phyloP scores from a whole-genome alignment of 2,888 invertebrate genomes.

The Cheilosia scutellata region DNA sequence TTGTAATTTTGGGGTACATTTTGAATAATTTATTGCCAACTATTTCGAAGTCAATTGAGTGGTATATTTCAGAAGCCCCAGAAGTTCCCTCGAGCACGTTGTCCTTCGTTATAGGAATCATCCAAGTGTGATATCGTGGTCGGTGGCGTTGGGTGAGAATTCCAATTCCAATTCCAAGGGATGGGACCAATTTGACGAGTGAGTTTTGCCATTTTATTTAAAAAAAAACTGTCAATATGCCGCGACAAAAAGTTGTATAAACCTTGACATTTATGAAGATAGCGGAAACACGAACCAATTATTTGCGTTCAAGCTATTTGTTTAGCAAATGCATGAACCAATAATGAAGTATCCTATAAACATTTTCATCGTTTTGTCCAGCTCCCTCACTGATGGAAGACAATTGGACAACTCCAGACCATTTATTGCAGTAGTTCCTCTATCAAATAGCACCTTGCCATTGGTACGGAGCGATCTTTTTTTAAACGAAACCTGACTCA shows the following conservation, averaged over 20 bases:
- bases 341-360: not conserved
- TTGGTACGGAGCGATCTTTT: conserved; percentile 3
- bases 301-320: no score
- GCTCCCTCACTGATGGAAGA: conserved; percentile 10
- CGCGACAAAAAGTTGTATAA: no score
- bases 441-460: not conserved
- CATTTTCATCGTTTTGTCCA: conserved; percentile 1
- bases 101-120: conserved; percentile 41
- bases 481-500: not conserved
- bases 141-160: not conserved
- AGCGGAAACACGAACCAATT: no score
- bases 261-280: no score
- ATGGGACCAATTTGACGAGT: conserved; percentile 22
- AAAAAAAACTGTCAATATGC: no score
- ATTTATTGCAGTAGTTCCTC: conserved; percentile 8
- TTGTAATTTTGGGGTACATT: conserved; percentile 47
- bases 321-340: not conserved
- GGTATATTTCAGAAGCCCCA: conserved; percentile 44
- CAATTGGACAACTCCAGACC: conserved; percentile 38
- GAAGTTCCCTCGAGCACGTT: conserved; percentile 15
- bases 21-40: not conserved
- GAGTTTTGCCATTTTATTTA: not conserved
- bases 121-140: conserved; percentile 64
- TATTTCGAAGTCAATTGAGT: not conserved
- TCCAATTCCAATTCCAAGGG: not conserved